phyloP scores from a whole-genome alignment of 2,797 vertebrate genomes.

The Pristis pectinata region DNA sequence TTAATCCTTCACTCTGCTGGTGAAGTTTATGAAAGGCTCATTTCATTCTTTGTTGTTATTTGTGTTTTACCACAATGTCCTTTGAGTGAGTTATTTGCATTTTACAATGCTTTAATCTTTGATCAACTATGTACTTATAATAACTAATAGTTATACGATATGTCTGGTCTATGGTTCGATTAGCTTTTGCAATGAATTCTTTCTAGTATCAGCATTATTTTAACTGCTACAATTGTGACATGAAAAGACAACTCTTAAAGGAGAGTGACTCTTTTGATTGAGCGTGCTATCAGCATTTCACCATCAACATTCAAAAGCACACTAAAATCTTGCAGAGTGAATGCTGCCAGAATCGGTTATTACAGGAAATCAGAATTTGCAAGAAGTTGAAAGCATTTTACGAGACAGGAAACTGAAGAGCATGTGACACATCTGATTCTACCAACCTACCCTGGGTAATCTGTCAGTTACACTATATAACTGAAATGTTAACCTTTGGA shows the following conservation, averaged over 20 bases:
- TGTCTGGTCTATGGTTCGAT: neutral
- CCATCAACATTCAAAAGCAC: neutral
- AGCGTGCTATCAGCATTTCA: neutral
- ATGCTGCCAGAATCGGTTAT: neutral
- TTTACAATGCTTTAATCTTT: neutral
- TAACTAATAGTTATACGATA: neutral
- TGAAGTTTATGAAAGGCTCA: neutral
- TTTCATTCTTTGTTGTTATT: neutral
- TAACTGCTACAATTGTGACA: neutral
- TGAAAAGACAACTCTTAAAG: neutral
- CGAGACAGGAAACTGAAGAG: neutral
- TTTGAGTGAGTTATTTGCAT: neutral
- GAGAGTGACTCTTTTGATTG: neutral
- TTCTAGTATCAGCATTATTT: neutral
- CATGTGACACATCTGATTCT: neutral
- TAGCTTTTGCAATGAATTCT: neutral
- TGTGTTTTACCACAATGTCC: neutral
- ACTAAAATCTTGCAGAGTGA: neutral
- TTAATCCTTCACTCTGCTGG: neutral
- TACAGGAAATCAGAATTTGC: neutral
- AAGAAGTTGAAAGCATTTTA: neutral
- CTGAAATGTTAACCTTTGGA: neutral
- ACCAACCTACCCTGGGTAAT: neutral
- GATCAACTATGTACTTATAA: neutral
- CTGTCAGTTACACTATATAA: neutral